These are phyloP conservation scores for Epizoanthus scotinus DNA, from an alignment of 92 coral and sea anemone genomes.

Conservation along the genomic window DNA sequence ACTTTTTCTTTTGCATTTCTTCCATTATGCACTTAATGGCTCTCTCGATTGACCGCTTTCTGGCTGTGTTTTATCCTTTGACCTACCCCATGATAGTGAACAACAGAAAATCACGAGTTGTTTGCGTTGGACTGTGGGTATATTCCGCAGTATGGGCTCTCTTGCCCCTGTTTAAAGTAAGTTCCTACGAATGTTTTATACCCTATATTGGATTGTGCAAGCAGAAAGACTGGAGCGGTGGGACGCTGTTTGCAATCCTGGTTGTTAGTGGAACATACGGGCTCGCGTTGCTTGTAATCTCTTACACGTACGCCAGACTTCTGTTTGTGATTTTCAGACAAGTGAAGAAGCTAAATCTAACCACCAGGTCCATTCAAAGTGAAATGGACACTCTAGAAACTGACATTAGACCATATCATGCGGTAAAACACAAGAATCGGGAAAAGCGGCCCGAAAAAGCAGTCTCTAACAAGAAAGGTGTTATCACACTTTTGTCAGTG, in stretches of 20 bases:
- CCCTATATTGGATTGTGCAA: conserved; percentile 70
- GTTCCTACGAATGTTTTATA: conserved; percentile 86
- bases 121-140: conserved; percentile 63
- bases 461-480: conserved; percentile 59
- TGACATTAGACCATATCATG: background rate
- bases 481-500: conserved; percentile 60
- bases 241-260: conserved; percentile 70
- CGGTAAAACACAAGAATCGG: background rate
- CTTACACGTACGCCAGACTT: conserved; percentile 53
- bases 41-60: conserved; percentile 74
- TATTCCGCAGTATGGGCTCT: conserved; percentile 82
- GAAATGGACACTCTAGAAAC: background rate
- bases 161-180: conserved; percentile 66
- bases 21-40: conserved; percentile 90
- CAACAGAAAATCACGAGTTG: conserved; percentile 46
- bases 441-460: conserved; percentile 7
- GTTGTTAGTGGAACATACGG: conserved; percentile 87
- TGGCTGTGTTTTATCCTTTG: conserved; percentile 63
- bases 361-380: background rate
- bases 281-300: conserved; percentile 65
- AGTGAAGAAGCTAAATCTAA: conserved; percentile 31
- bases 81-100: conserved; percentile 62
- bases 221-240: conserved; percentile 63
- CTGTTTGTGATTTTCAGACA: conserved; percentile 63
- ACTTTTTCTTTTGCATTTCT: conserved; percentile 82